Conservation (phyloP, 1,140 invertebrate species). For the Drosophila micromelanica region DNA sequence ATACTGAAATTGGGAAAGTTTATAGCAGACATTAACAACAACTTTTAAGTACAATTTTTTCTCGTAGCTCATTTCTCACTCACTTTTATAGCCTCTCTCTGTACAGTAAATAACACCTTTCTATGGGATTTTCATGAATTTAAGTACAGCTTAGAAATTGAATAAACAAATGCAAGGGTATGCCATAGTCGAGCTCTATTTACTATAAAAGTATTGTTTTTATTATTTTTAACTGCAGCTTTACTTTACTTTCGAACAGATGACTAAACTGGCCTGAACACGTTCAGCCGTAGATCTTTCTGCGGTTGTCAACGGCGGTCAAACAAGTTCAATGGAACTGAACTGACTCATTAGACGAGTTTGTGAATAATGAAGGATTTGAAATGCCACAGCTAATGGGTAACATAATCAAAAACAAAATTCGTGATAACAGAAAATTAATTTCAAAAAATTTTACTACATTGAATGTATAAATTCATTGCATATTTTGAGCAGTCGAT, state of each 20-base stretch:
- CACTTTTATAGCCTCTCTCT: neutral
- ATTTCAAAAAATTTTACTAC: neutral
- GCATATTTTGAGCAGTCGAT: too few relatives aligned
- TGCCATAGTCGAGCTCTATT: neutral
- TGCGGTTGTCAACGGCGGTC: conserved; percentile 25
- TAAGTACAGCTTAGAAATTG: neutral
- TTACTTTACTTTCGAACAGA: conserved; percentile 3
- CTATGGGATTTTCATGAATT: neutral
- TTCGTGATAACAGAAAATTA: neutral
- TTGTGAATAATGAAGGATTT: neutral
- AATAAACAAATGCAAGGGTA: neutral
- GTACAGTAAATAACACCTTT: neutral
- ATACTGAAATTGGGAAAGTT: neutral
- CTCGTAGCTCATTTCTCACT: too few relatives aligned
- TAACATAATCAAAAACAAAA: neutral
- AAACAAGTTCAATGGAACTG: conserved; percentile 34
- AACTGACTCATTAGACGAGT: conserved; percentile 19
- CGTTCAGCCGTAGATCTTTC: conserved; percentile 11
- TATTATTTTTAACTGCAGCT: conserved; percentile 28
- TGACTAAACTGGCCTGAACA: conserved; percentile 29
- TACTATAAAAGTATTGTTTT: conserved; percentile 6
- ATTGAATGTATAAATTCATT: neutral
- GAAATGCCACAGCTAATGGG: neutral
- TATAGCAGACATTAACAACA: too few relatives aligned
- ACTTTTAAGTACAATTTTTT: neutral